phyloP scores from a whole-genome alignment of 2,797 vertebrate species.

The Botia kubotai region DNA sequence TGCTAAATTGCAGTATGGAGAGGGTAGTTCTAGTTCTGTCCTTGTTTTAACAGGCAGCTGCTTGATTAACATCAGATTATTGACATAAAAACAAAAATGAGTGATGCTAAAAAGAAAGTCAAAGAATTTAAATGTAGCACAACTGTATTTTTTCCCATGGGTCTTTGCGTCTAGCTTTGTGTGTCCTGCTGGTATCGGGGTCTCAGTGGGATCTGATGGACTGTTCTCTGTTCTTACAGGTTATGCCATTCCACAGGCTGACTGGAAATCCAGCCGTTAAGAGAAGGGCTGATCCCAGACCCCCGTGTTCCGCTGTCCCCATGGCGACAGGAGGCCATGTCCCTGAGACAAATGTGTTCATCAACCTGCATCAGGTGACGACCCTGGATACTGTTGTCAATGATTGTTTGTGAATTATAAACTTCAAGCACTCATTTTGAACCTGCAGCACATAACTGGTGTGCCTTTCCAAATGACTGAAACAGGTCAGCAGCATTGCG shows the following conservation, averaged over 20 bases:
- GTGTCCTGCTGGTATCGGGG: neutral
- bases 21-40: conserved; percentile 2
- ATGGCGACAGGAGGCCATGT: conserved; percentile 83
- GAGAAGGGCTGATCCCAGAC: conserved; percentile 81
- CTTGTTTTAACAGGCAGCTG: neutral
- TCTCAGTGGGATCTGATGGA: neutral
- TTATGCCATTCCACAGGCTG: conserved; percentile 82
- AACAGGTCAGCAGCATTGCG: no score
- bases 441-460: no score
- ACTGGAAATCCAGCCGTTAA: conserved; percentile 79
- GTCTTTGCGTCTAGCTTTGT: neutral
- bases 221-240: conserved; percentile 63
- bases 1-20: conserved; percentile 7
- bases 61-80: neutral
- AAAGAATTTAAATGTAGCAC: neutral
- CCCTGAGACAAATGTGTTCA: conserved; percentile 78
- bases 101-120: no score
- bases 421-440: neutral
- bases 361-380: conserved; percentile 78
- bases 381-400: neutral
- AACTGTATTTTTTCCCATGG: neutral
- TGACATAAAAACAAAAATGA: no score
- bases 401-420: neutral
- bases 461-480: no score
- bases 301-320: conserved; percentile 67